phyloP scores from a whole-genome alignment of 2,888 invertebrate genomes.

The Plagodis pulveraria region DNA sequence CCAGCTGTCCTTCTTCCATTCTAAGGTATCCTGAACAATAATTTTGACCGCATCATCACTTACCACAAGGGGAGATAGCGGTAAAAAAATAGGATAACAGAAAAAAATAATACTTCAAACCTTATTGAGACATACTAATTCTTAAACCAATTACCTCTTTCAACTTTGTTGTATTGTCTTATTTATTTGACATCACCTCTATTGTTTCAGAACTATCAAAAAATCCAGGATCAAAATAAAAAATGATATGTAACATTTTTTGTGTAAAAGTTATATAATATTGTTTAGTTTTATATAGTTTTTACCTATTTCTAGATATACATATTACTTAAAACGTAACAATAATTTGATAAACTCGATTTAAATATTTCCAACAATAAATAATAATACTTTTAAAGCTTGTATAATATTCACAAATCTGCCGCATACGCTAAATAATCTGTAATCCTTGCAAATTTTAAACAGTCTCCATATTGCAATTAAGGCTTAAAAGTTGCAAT shows the following conservation, averaged over 20 bases:
- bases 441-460: constrained; percentile 37
- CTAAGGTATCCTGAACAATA: no score
- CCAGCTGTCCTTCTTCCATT: no score
- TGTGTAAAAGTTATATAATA: constrained; percentile 4
- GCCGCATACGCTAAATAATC: constrained; percentile 13
- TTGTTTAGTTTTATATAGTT: constrained; percentile 24
- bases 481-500: constrained; percentile 88
- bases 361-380: constrained; percentile 33
- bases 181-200: neutral
- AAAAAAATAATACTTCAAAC: no score
- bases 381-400: constrained; percentile 41
- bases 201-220: constrained; percentile 42
- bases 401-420: constrained; percentile 28
- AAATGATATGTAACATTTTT: constrained; percentile 17
- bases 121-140: no score
- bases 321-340: constrained; percentile 13
- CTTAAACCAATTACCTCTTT: no score
- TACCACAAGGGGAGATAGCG: no score
- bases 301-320: constrained; percentile 30
- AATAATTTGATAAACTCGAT: constrained; percentile 29
- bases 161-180: no score
- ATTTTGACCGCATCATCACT: no score
- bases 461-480: constrained; percentile 74
- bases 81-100: no score
- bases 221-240: constrained; percentile 31